phyloP scores from a whole-genome alignment of 2,113 vertebrate genomes.

The Peromyscus maniculatus region DNA sequence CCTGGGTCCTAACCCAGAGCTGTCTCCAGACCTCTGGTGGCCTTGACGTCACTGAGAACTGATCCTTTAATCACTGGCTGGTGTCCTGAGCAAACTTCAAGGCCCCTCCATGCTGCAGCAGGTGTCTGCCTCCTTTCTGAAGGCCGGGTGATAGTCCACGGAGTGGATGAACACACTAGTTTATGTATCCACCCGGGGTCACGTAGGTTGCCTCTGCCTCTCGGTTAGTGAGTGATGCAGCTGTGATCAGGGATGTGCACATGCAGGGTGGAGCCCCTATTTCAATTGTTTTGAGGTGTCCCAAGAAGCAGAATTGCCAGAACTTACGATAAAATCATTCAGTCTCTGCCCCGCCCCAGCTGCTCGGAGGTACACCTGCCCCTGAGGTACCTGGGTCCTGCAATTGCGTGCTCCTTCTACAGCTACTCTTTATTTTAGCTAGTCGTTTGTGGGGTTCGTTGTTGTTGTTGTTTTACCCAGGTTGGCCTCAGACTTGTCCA shows the following conservation, averaged over 20 bases:
- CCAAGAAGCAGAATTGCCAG: neutral
- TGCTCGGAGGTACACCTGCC: neutral
- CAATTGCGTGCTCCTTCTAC: neutral
- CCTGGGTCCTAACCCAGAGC: neutral
- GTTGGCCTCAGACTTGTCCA: neutral
- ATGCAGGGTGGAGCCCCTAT: neutral
- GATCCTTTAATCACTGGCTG: neutral
- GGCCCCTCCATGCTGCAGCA: rapidly evolving
- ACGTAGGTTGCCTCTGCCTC: neutral
- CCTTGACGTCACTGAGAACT: neutral
- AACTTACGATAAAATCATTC: no score
- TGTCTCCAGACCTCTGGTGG: neutral
- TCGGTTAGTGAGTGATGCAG: neutral
- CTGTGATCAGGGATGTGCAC: neutral
- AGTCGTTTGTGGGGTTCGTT: no score
- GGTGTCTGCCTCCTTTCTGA: neutral
- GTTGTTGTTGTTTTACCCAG: neutral
- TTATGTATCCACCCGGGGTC: no score
- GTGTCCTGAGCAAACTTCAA: neutral
- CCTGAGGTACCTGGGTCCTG: neutral
- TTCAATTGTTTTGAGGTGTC: neutral
- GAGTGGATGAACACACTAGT: no score
- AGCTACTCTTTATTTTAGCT: neutral
- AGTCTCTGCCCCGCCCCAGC: neutral
- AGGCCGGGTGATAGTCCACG: neutral